A percentile compares a stretch with the other conserved stretches of the same genome.
Evolutionary conservation across 2,113 vertebrate genomes (phyloP).

Genomic region (Hystrix brachyura): DNA sequence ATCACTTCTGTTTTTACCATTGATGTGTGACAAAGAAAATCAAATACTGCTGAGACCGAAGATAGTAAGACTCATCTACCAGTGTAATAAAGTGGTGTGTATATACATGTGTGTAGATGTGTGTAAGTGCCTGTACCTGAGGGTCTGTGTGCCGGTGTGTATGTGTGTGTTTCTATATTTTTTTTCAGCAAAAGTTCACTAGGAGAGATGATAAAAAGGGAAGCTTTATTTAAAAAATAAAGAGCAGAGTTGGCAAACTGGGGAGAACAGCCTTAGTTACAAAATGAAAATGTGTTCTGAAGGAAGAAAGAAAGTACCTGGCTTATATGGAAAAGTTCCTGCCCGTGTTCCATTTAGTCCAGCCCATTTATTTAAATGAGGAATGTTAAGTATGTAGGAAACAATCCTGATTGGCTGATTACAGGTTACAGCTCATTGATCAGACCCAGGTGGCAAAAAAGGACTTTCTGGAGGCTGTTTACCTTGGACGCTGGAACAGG

Average conservation of each 20-base stretch:
- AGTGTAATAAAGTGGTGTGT: not conserved
- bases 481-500: slow-evolving; percentile 7
- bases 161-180: not conserved
- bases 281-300: not conserved
- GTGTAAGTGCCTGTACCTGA: not conserved
- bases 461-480: slow-evolving; percentile 7
- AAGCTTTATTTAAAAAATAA: not conserved
- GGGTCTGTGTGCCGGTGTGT: not conserved
- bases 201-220: not conserved
- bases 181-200: not conserved
- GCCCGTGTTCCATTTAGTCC: not conserved
- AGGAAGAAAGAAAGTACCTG: not conserved
- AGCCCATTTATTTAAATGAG: not conserved
- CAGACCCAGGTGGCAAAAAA: not conserved
- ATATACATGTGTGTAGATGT: not conserved
- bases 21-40: not conserved
- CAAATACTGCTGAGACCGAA: not conserved
- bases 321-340: not conserved
- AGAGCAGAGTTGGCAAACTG: not conserved
- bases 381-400: not conserved
- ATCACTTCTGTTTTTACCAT: not conserved
- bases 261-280: not conserved
- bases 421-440: not conserved
- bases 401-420: not conserved
- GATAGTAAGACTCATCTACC: not conserved